Evolutionary conservation across 1,140 invertebrate species (phyloP).

Genomic region (Paraescarpia echinospica): DNA sequence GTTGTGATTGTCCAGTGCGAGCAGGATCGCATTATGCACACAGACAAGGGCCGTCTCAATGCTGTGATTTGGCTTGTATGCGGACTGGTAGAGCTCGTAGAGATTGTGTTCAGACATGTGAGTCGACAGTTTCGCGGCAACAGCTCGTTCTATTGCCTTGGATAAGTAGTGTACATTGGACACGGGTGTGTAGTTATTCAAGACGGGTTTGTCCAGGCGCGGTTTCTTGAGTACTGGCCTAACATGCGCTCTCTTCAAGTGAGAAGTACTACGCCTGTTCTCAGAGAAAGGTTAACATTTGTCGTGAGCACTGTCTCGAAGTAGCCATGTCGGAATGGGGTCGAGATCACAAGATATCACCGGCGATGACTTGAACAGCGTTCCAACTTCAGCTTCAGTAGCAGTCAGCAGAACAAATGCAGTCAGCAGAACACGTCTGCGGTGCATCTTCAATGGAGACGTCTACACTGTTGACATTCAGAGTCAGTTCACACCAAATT

Average conservation of each 20-base stretch:
- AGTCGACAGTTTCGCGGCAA: not conserved
- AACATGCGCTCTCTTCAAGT: not conserved
- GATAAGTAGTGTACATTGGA: not conserved
- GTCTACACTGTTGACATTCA: too few relatives aligned
- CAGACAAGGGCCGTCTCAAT: constrained; percentile 11
- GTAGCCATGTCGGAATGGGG: not conserved
- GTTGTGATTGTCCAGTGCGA: not conserved
- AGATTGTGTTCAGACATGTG: not conserved
- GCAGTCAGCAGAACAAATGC: too few relatives aligned
- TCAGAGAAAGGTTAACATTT: not conserved
- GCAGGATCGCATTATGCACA: constrained; percentile 18
- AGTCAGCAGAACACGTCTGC: too few relatives aligned
- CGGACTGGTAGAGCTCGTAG: not conserved
- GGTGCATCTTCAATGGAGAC: too few relatives aligned
- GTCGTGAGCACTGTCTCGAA: not conserved
- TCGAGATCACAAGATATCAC: not conserved
- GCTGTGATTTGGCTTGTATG: not conserved
- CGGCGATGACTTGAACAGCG: not conserved
- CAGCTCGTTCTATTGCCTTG: not conserved
- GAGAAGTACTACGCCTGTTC: not conserved
- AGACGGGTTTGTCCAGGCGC: not conserved
- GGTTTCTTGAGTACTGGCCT: not conserved
- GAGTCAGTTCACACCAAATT: too few relatives aligned
- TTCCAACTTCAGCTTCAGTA: too few relatives aligned
- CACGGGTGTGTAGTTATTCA: not conserved